These are phyloP conservation scores for Agonum fuliginosum DNA, from an alignment of 2,888 invertebrate genomes.

Conservation along the genomic window DNA sequence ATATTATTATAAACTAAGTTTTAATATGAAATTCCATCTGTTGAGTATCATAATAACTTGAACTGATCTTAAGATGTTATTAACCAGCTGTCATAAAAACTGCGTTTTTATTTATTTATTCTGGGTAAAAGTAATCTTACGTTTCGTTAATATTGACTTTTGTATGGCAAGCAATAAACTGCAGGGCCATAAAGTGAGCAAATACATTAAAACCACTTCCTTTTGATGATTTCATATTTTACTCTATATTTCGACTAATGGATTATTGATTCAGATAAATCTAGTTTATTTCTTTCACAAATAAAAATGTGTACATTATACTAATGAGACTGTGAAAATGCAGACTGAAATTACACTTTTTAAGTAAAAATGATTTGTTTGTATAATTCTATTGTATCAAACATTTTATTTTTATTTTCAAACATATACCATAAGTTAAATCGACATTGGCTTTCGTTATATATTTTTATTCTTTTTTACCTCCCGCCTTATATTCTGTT, in stretches of 20 bases:
- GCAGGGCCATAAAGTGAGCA: constrained; percentile 3
- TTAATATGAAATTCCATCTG: not conserved
- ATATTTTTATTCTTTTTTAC: no score
- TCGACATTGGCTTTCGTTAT: no score
- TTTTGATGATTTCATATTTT: constrained; percentile 31
- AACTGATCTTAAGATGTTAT: not conserved
- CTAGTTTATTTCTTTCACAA: not conserved
- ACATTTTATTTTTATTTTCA: not conserved
- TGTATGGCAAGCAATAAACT: not conserved
- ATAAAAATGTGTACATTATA: constrained; percentile 2
- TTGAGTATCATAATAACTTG: constrained; percentile 11
- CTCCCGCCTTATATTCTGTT: no score
- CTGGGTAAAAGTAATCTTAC: constrained; percentile 3
- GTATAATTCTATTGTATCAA: not conserved
- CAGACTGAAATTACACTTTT: not conserved
- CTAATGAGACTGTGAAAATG: not conserved
- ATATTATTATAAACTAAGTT: constrained; percentile 22
- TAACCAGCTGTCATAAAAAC: not conserved
- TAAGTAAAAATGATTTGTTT: no score
- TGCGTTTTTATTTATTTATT: constrained; percentile 16
- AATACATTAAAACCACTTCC: constrained; percentile 24
- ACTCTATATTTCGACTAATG: constrained; percentile 3
- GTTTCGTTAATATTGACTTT: constrained; percentile 23
- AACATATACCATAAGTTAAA: no score
- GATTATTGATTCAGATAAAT: constrained; percentile 24